Percentiles rank a stretch among this genome's conserved stretches.
Evolutionary conservation across 1,140 invertebrate genomes (phyloP).

Genomic region (Drosophila fuyamai): DNA sequence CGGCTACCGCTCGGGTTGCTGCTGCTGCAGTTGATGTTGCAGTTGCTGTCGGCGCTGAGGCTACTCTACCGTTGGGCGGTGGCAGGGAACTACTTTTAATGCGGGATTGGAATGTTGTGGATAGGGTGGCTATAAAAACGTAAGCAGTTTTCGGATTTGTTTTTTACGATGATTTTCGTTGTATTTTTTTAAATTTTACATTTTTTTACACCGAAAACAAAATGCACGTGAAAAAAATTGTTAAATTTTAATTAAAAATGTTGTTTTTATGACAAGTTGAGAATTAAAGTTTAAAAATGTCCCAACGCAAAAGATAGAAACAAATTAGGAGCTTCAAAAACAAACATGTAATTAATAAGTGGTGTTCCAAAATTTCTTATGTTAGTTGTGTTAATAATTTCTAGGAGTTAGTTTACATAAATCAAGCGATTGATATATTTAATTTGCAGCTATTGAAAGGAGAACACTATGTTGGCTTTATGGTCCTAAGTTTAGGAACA

Average conservation of each 20-base stretch:
- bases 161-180: slow-evolving; percentile 44
- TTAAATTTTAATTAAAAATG: slow-evolving; percentile 50
- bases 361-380: slow-evolving; percentile 17
- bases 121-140: slow-evolving; percentile 86
- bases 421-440: slow-evolving; percentile 8
- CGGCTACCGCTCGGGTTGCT: slow-evolving; percentile 44
- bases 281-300: slow-evolving; percentile 46
- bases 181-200: slow-evolving; percentile 30
- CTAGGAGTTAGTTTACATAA: slow-evolving; percentile 62
- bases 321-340: slow-evolving; percentile 24
- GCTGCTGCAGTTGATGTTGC: slow-evolving; percentile 34
- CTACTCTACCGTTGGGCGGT: slow-evolving; percentile 83
- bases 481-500: not conserved
- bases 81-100: slow-evolving; percentile 86
- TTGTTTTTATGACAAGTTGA: slow-evolving; percentile 32
- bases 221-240: slow-evolving; percentile 70
- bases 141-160: slow-evolving; percentile 70
- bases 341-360: slow-evolving; percentile 43
- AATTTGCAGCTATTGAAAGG: slow-evolving; percentile 33
- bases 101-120: slow-evolving; percentile 85
- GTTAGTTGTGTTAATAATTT: slow-evolving; percentile 37
- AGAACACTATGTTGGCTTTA: slow-evolving; percentile 29
- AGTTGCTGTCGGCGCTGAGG: slow-evolving; percentile 68
- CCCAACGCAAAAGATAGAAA: slow-evolving; percentile 15
- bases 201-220: slow-evolving; percentile 67